Base-by-base conservation (phyloP, 2,888 invertebrate genomes). In the Eurytoma californica region DNA sequence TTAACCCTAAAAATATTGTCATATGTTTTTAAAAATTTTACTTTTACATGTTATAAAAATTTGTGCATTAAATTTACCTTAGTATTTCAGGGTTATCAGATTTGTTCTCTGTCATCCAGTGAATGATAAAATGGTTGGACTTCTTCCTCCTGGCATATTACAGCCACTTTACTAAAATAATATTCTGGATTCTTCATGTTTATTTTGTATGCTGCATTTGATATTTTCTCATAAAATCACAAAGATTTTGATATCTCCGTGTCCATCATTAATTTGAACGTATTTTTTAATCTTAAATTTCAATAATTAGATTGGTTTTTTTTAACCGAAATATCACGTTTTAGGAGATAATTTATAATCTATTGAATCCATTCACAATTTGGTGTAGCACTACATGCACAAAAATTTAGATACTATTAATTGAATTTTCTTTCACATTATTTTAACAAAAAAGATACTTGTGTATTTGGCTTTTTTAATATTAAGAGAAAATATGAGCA, bases 71-170 rank as follows among this genome's bases (percentile, higher is more conserved):
- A 66, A 77, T 82, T 82, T 80, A 89, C 89, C 88, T 88, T 86
- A 82, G 79, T 84, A 77, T 83, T 84, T 82, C 84, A 89, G 89
- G 89, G 87, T 87, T 87, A 90, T 86, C 85, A 89, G 86, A 84
- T 84, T 82, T 87, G 82, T 87, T 86, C 86, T 87, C 87, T 88
- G 82, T 88, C 88, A 85, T 89, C 89, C 86, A 86, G 86, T 74
- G 85, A 88, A 85, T 86, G 85, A 83, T 83, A 85, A 83, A 85
- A 83, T 83, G 84, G 49, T 49, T 51, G 53, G 49, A n/a, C 14
- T 72, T 81, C 67, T 70, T 77, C 60, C 58, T 74, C 55, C 67
- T 66, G 73, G 66, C 39, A 39, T 72, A 72, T 74, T 69, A 72
- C 74, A 77, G 18, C 53, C 65, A 74, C 68, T 58, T 58, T 74